These are phyloP conservation scores for Propithecus deckenii DNA, from an alignment of 2,797 vertebrate species.

Conservation along the genomic window DNA sequence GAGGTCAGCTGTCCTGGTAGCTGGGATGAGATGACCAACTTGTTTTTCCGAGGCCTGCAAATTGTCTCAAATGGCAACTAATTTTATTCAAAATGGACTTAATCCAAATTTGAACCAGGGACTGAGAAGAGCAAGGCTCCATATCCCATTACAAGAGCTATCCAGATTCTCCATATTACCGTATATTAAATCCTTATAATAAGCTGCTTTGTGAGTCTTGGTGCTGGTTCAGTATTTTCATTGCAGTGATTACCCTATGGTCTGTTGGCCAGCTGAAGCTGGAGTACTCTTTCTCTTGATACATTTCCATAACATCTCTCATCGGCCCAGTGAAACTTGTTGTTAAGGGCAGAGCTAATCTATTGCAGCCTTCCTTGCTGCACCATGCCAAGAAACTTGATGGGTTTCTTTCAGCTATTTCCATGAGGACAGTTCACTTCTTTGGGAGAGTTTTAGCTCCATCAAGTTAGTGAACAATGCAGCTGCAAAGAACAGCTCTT, in stretches of 20 bases:
- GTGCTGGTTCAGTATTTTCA: slow-evolving; percentile 56
- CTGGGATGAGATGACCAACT: slow-evolving; percentile 19
- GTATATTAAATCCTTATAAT: slow-evolving; percentile 57
- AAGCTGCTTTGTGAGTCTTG: slow-evolving; percentile 60
- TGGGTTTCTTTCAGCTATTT: slow-evolving; percentile 61
- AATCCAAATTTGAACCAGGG: slow-evolving; percentile 39
- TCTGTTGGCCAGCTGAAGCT: slow-evolving; percentile 47
- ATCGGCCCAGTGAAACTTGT: slow-evolving; percentile 58
- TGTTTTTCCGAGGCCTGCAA: slow-evolving; percentile 31
- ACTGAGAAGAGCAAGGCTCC: slow-evolving; percentile 39
- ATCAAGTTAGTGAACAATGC: background rate
- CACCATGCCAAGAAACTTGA: slow-evolving; percentile 47
- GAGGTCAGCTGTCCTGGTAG: slow-evolving; percentile 19
- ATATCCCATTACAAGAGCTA: slow-evolving; percentile 17
- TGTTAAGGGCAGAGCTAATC: slow-evolving; percentile 74
- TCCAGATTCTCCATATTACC: slow-evolving; percentile 46
- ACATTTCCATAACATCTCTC: slow-evolving; percentile 69
- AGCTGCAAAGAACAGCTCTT: slow-evolving; percentile 15
- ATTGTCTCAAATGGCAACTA: slow-evolving; percentile 54
- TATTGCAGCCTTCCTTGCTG: slow-evolving; percentile 48
- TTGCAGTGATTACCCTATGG: slow-evolving; percentile 50
- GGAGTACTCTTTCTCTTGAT: slow-evolving; percentile 61
- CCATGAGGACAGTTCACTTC: slow-evolving; percentile 32
- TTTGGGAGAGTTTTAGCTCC: slow-evolving; percentile 27
- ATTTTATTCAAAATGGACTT: slow-evolving; percentile 42